Percentiles rank a stretch among this genome's conserved stretches.
Evolutionary conservation across 1,140 invertebrate genomes (phyloP).

Genomic region (Pomacea maculata): DNA sequence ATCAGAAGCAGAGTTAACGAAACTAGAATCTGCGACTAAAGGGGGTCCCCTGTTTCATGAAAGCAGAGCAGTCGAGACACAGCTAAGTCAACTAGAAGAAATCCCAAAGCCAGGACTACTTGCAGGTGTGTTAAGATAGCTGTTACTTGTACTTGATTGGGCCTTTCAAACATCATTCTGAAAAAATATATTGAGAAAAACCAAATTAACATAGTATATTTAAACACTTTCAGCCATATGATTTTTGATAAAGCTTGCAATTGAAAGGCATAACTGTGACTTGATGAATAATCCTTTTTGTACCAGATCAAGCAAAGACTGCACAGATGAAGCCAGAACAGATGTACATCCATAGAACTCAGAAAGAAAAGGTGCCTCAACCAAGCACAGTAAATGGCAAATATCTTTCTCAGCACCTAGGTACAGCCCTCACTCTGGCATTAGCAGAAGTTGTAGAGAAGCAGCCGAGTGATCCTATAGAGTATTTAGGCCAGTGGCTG

Average conservation of each 20-base stretch:
- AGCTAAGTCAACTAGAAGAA: too few relatives aligned
- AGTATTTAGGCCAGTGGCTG: conserved; percentile 57
- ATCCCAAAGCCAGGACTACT: too few relatives aligned
- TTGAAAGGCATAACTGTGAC: background rate
- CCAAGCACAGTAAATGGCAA: conserved; percentile 50
- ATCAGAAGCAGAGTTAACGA: too few relatives aligned
- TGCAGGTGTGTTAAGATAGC: conserved; percentile 1
- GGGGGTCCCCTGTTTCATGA: too few relatives aligned
- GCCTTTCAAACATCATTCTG: background rate
- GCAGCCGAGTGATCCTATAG: conserved; percentile 57
- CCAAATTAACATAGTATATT: background rate
- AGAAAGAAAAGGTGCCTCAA: conserved; percentile 33
- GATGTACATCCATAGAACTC: conserved; percentile 39
- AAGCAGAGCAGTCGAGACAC: too few relatives aligned
- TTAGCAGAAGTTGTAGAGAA: conserved; percentile 55
- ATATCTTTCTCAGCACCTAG: conserved; percentile 53
- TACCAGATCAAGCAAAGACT: conserved; percentile 27
- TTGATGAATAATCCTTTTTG: background rate
- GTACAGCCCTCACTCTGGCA: conserved; percentile 52
- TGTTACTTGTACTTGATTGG: background rate
- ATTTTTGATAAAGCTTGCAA: background rate
- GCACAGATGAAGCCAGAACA: conserved; percentile 27
- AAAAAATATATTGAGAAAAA: background rate
- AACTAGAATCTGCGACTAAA: too few relatives aligned
- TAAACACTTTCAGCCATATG: background rate